phyloP scores from a whole-genome alignment of 2,113 vertebrate species.

The Tachycineta bicolor region DNA sequence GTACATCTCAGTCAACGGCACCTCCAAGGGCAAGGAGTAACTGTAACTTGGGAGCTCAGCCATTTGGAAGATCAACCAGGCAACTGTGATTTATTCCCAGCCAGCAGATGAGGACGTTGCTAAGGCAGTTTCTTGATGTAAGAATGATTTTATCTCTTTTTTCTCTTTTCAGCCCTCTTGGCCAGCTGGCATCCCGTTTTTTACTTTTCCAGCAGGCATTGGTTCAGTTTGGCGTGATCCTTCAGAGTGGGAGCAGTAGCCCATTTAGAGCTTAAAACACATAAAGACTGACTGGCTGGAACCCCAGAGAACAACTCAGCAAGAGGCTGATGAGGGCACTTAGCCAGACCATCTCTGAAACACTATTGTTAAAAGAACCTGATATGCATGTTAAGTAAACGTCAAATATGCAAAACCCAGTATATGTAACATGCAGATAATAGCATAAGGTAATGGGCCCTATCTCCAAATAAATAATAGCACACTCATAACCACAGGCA shows the following conservation, averaged over 20 bases:
- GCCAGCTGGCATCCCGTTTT: slow-evolving; percentile 26
- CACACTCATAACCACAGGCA: background rate
- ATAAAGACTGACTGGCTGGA: slow-evolving; percentile 41
- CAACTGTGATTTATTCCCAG: background rate
- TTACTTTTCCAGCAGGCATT: slow-evolving; percentile 18
- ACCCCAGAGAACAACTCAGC: slow-evolving; percentile 15
- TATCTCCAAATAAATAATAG: slow-evolving; percentile 20
- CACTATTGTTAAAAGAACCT: background rate
- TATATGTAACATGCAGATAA: background rate
- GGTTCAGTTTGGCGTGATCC: slow-evolving; percentile 15
- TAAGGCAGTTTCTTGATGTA: slow-evolving; percentile 30
- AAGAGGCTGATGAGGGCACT: slow-evolving; percentile 31
- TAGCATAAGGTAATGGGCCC: background rate
- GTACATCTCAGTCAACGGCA: background rate
- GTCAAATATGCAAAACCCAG: slow-evolving; percentile 25
- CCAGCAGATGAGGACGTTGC: background rate
- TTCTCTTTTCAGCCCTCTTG: slow-evolving; percentile 10
- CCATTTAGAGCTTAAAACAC: slow-evolving; percentile 47
- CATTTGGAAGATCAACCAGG: background rate
- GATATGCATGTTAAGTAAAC: slow-evolving; percentile 13
- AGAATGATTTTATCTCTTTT: slow-evolving; percentile 14
- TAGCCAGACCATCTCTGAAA: slow-evolving; percentile 33
- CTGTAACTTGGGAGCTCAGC: slow-evolving; percentile 10
- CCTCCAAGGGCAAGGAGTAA: background rate
- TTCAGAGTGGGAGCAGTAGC: slow-evolving; percentile 3